Conservation (phyloP, 2,888 invertebrate species). For the Onchidella celtica region DNA sequence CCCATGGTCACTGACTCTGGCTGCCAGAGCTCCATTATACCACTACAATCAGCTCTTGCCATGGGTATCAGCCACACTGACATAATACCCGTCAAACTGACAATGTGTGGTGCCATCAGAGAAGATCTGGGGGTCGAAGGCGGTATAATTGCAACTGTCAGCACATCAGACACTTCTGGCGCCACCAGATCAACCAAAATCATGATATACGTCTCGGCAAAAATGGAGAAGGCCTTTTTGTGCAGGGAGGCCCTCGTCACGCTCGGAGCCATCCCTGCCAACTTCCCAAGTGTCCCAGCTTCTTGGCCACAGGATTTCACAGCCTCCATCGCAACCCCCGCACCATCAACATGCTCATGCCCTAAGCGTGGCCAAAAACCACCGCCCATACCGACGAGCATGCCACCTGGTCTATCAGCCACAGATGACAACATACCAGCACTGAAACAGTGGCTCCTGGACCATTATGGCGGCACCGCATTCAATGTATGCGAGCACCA, state of each 20-base stretch:
- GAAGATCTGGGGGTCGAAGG: no score
- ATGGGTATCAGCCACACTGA: no score
- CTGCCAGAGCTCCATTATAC: no score
- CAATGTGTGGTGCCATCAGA: no score
- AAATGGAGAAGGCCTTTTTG: no score
- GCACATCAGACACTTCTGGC: constrained; percentile 1
- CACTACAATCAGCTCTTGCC: no score
- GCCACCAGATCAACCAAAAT: not conserved
- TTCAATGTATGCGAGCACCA: constrained; percentile 17
- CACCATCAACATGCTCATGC: constrained; percentile 54
- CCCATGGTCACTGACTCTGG: no score
- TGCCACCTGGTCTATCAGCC: not conserved
- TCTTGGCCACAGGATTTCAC: constrained; percentile 13
- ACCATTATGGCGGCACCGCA: not conserved
- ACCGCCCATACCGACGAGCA: not conserved
- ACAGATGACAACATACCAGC: not conserved
- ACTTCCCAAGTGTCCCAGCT: not conserved
- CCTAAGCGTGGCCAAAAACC: constrained; percentile 1
- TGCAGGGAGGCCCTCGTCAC: not conserved
- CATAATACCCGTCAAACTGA: no score
- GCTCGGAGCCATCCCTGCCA: constrained; percentile 2
- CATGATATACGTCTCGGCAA: not conserved
- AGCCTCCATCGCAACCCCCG: constrained; percentile 59
- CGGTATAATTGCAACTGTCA: no score
- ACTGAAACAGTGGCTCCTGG: not conserved